These are phyloP conservation scores for Dromius quadrimaculatus DNA, from an alignment of 2,888 invertebrate genomes.

Conservation along the genomic window DNA sequence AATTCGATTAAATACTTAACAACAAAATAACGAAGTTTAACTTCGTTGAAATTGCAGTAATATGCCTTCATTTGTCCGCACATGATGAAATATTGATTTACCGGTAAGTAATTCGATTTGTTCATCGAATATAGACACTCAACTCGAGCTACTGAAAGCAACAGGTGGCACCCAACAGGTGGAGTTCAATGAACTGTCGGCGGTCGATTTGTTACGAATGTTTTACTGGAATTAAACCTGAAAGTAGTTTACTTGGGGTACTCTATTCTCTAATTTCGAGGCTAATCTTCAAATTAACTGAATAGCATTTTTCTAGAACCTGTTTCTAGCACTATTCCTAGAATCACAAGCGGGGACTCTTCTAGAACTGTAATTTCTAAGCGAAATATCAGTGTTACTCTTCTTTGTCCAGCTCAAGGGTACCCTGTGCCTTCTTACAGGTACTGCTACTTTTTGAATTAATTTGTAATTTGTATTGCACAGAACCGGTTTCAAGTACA, in stretches of 20 bases:
- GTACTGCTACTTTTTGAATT: slow-evolving; percentile 55
- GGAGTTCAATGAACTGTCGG: slow-evolving; percentile 28
- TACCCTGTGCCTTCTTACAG: slow-evolving; percentile 73
- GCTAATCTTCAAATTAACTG: no score
- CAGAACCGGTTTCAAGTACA: slow-evolving; percentile 73
- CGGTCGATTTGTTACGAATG: slow-evolving; percentile 14
- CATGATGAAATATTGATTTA: slow-evolving; percentile 37
- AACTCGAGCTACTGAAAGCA: slow-evolving; percentile 21
- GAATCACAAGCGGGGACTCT: slow-evolving; percentile 47
- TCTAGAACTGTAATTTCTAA: slow-evolving; percentile 53
- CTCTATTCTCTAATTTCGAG: slow-evolving; percentile 70
- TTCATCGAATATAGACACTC: slow-evolving; percentile 36
- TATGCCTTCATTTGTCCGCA: not conserved
- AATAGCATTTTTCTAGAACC: slow-evolving; percentile 68
- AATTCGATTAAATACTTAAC: not conserved
- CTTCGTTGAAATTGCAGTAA: not conserved
- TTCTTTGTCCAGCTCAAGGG: slow-evolving; percentile 74
- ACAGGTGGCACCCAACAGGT: slow-evolving; percentile 50
- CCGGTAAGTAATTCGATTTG: slow-evolving; percentile 43
- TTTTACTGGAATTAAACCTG: not conserved
- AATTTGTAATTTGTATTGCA: not conserved
- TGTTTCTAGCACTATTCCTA: slow-evolving; percentile 70
- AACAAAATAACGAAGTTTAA: not conserved
- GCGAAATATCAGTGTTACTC: slow-evolving; percentile 64
- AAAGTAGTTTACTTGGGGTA: slow-evolving; percentile 66